Percentiles rank a stretch among this genome's conserved stretches.
Conservation (phyloP, 2,113 vertebrate genomes). For the Prietella phreatophila region DNA sequence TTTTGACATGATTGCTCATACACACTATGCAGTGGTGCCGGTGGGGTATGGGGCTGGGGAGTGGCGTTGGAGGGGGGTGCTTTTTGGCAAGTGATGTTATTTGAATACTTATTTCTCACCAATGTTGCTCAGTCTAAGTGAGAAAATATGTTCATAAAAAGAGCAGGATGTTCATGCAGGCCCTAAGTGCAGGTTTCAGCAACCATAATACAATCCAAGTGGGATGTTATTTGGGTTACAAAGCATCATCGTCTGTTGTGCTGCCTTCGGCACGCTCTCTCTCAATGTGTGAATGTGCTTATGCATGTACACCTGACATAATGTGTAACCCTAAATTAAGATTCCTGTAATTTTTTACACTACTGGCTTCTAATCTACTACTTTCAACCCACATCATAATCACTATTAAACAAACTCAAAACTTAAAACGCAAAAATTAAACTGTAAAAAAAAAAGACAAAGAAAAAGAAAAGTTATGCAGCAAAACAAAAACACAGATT, state of each 20-base stretch:
- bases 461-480: not conserved
- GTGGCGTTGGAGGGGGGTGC: not conserved
- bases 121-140: conserved; percentile 49
- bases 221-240: conserved; percentile 57
- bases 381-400: not conserved
- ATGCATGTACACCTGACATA: conserved; percentile 19
- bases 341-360: conserved; percentile 33
- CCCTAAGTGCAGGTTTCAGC: conserved; percentile 63
- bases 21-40: conserved; percentile 22
- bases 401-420: not conserved
- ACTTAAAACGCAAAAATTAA: too few relatives aligned
- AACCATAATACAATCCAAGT: conserved; percentile 61
- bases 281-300: conserved; percentile 36
- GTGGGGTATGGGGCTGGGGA: not conserved
- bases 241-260: conserved; percentile 20
- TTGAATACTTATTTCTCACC: conserved; percentile 62
- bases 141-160: conserved; percentile 59
- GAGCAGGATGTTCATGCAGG: conserved; percentile 57
- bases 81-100: conserved; percentile 40
- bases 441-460: not conserved
- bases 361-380: conserved; percentile 18
- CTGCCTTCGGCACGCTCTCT: conserved; percentile 3
- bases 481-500: conserved; percentile 2
- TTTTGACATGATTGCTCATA: conserved; percentile 52
- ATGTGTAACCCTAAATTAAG: conserved; percentile 27